These are phyloP conservation scores for Saccopteryx leptura DNA, from an alignment of 2,113 vertebrate genomes.

Conservation along the genomic window DNA sequence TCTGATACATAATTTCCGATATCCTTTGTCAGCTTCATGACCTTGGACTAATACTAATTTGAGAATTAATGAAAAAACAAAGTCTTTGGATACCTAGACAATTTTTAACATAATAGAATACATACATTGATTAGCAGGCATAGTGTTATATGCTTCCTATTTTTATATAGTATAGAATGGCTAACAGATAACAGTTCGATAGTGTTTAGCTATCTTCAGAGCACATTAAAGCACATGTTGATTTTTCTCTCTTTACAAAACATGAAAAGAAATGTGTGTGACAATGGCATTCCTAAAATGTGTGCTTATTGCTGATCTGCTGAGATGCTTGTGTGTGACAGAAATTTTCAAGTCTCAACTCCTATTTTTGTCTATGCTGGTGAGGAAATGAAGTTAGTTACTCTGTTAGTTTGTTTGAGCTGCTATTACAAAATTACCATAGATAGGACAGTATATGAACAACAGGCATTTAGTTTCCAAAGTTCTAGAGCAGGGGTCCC, in stretches of 20 bases:
- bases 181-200: neutral
- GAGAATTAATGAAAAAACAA: neutral
- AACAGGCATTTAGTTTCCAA: neutral
- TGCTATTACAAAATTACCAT: neutral
- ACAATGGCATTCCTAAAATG: neutral
- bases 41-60: neutral
- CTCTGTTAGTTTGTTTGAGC: neutral
- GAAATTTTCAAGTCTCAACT: neutral
- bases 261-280: neutral
- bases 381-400: neutral
- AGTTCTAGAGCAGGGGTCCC: neutral
- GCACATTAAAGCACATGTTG: neutral
- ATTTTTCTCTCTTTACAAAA: constrained; percentile 4
- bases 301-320: neutral
- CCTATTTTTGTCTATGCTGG: neutral
- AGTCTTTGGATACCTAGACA: neutral
- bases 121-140: neutral
- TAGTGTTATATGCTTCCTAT: neutral
- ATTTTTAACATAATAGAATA: neutral
- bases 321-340: neutral
- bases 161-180: neutral
- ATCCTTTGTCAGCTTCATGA: neutral
- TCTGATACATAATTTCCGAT: neutral
- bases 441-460: neutral
- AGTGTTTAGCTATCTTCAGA: neutral